Conservation (phyloP, 2,113 vertebrate species). For the Electrona antarctica region DNA sequence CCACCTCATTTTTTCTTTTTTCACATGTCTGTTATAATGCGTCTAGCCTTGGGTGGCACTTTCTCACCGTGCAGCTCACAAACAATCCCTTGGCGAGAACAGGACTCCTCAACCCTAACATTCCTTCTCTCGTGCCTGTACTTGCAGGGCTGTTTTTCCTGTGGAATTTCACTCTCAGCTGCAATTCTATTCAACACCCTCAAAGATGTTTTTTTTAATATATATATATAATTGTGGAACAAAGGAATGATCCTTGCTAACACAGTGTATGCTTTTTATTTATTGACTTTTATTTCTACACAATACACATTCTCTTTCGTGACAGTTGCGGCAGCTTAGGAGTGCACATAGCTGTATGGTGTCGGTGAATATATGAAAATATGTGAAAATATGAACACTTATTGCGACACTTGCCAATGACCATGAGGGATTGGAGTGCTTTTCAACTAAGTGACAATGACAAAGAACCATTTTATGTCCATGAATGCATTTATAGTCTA, state of each 20-base stretch:
- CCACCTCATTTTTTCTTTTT: neutral
- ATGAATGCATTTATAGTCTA: too few relatives aligned
- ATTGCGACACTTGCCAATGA: too few relatives aligned
- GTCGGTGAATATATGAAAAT: too few relatives aligned
- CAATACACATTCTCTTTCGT: too few relatives aligned
- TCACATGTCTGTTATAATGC: neutral
- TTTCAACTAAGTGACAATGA: too few relatives aligned
- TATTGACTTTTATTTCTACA: too few relatives aligned
- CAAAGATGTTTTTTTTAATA: neutral
- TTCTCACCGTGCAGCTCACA: constrained; percentile 25
- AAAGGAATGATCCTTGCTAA: neutral
- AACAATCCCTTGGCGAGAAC: neutral
- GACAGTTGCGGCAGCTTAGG: too few relatives aligned
- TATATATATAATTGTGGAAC: neutral
- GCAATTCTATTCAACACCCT: neutral
- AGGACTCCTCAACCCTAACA: constrained; percentile 14
- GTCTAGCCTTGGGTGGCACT: constrained; percentile 27
- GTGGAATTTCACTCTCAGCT: neutral
- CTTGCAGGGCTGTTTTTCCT: neutral
- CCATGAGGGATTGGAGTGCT: too few relatives aligned
- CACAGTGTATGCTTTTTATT: too few relatives aligned
- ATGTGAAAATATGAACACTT: too few relatives aligned
- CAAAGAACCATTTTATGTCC: too few relatives aligned
- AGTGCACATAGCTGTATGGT: too few relatives aligned
- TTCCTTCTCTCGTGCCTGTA: constrained; percentile 28